phyloP scores from a whole-genome alignment of 1,140 invertebrate species.

The Orchesella cincta region DNA sequence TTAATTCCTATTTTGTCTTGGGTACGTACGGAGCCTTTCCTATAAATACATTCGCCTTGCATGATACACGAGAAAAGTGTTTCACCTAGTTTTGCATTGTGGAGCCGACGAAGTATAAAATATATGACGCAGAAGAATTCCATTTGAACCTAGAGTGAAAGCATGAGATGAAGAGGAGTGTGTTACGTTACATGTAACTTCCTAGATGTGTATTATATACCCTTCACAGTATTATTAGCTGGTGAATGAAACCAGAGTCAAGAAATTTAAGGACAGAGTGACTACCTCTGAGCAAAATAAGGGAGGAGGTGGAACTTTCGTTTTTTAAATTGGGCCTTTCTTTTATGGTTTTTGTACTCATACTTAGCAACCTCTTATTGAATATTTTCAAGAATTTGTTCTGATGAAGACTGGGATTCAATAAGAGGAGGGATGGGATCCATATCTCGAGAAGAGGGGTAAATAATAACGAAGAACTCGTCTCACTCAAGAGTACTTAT shows the following conservation, averaged over 20 bases:
- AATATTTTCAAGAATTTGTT: neutral
- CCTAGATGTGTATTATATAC: too few relatives aligned
- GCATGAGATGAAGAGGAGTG: neutral
- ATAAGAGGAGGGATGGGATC: neutral
- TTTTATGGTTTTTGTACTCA: too few relatives aligned
- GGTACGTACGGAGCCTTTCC: too few relatives aligned
- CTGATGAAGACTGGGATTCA: neutral
- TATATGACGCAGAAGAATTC: neutral
- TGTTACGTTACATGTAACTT: too few relatives aligned
- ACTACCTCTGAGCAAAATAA: too few relatives aligned
- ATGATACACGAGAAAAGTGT: neutral
- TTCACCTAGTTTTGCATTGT: neutral
- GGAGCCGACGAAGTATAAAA: too few relatives aligned
- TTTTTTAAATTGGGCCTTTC: too few relatives aligned
- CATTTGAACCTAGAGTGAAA: neutral
- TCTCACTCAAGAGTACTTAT: conserved; percentile 6
- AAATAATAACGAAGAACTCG: conserved; percentile 8
- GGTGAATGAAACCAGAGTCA: too few relatives aligned
- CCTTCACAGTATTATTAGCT: too few relatives aligned
- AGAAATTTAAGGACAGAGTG: too few relatives aligned
- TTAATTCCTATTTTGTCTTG: neutral
- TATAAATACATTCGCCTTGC: too few relatives aligned
- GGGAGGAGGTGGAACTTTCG: too few relatives aligned
- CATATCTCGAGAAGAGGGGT: neutral
- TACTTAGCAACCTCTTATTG: neutral